Evolutionary conservation across 2,888 invertebrate species (phyloP).

Genomic region (Eumerus sabulonum): DNA sequence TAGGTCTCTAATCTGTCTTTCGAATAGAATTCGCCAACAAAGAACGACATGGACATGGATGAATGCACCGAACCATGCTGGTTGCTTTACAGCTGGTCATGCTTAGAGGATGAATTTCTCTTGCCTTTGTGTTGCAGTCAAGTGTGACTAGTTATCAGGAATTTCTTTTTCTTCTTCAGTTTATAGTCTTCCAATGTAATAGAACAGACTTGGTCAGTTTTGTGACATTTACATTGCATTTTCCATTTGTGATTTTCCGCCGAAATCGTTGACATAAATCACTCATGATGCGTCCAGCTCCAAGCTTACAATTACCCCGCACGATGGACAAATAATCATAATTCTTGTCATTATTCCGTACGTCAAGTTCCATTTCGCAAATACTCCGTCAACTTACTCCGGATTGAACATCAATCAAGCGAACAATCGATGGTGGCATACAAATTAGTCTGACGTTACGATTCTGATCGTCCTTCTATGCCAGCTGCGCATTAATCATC

Average conservation of each 20-base stretch:
- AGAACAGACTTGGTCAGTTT: too few relatives aligned
- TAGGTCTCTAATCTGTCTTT: constrained; percentile 36
- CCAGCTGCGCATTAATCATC: constrained; percentile 36
- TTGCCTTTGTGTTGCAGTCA: constrained; percentile 42
- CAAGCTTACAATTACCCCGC: constrained; percentile 24
- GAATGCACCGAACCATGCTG: constrained; percentile 43
- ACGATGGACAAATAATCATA: constrained; percentile 2
- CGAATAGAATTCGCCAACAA: too few relatives aligned
- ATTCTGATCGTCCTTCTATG: constrained; percentile 30
- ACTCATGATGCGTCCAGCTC: not conserved
- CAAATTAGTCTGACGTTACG: constrained; percentile 39
- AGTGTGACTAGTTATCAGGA: constrained; percentile 40
- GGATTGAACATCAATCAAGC: constrained; percentile 54
- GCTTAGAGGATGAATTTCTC: constrained; percentile 39
- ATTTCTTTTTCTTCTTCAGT: not conserved
- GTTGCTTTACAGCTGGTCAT: constrained; percentile 11
- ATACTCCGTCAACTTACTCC: constrained; percentile 46
- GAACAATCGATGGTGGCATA: constrained; percentile 35
- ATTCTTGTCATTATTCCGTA: constrained; percentile 24
- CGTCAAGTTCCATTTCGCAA: constrained; percentile 41
- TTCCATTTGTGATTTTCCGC: not conserved
- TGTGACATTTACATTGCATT: too few relatives aligned
- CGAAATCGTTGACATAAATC: constrained; percentile 5
- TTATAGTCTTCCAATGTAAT: too few relatives aligned
- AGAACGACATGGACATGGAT: constrained; percentile 32